Conservation (phyloP, 2,888 invertebrate genomes). For the Pilophorus perplexus region DNA sequence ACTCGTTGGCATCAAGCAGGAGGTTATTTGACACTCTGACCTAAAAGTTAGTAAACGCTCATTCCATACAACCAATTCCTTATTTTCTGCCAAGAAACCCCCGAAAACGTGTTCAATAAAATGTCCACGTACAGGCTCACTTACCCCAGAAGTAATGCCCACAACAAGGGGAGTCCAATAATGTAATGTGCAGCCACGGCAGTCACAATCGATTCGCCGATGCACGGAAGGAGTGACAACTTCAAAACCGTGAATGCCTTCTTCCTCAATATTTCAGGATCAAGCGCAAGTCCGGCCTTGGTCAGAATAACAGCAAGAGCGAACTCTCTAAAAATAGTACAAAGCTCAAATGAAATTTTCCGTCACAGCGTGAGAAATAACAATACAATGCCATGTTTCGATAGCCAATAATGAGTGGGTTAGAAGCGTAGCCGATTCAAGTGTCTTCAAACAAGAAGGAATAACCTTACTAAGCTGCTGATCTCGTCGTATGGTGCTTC, state of each 20-base stretch:
- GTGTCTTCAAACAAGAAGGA: too few species aligned
- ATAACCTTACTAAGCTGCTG: constrained; percentile 45
- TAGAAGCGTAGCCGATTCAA: too few species aligned
- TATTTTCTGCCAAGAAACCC: too few species aligned
- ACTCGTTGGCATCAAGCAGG: too few species aligned
- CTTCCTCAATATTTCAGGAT: constrained; percentile 54
- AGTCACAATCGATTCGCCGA: constrained; percentile 54
- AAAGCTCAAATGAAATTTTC: neutral
- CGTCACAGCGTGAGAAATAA: too few species aligned
- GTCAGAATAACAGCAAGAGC: constrained; percentile 57
- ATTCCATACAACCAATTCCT: too few species aligned
- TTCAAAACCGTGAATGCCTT: constrained; percentile 54
- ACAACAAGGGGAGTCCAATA: constrained; percentile 56
- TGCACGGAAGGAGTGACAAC: constrained; percentile 56
- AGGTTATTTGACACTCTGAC: too few species aligned
- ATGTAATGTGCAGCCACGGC: constrained; percentile 51
- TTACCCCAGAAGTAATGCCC: constrained; percentile 52
- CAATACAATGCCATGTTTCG: too few species aligned
- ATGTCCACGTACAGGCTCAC: too few species aligned
- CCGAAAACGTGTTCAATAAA: too few species aligned
- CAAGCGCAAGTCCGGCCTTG: constrained; percentile 58
- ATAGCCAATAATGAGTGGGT: too few species aligned
- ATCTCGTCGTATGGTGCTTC: constrained; percentile 45
- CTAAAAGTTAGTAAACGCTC: too few species aligned
- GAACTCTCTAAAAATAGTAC: constrained; percentile 52